Evolutionary conservation across 2,888 invertebrate genomes (phyloP).

Genomic region (Crocallis elinguaria): DNA sequence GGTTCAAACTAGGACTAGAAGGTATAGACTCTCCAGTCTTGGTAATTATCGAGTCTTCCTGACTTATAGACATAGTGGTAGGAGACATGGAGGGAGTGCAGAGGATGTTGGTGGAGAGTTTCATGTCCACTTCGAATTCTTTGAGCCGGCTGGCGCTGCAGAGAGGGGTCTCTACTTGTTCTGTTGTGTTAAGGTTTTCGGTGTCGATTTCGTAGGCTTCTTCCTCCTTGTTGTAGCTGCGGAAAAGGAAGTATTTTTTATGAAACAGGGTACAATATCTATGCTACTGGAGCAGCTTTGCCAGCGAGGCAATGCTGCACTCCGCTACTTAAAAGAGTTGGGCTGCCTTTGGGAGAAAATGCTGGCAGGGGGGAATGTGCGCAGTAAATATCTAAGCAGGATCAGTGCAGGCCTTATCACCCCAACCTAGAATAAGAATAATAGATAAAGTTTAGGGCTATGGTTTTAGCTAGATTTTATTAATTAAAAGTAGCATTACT

Average conservation of each 20-base stretch:
- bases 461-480: no score
- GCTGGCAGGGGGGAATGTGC: no score
- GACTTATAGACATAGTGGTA: constrained; percentile 56
- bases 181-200: constrained; percentile 86
- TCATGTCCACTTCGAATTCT: constrained; percentile 66
- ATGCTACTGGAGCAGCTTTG: no score
- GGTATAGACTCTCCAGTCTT: constrained; percentile 54
- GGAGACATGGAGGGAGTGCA: constrained; percentile 59
- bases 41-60: constrained; percentile 44
- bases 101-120: constrained; percentile 60
- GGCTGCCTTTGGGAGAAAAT: no score
- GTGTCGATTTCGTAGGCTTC: constrained; percentile 86
- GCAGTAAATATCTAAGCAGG: no score
- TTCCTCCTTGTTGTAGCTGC: constrained; percentile 83
- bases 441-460: no score
- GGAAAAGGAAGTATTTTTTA: neutral
- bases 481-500: no score
- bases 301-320: no score
- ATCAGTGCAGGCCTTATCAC: no score
- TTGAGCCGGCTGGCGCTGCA: constrained; percentile 90
- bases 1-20: constrained; percentile 59
- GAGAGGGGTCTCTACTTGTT: constrained; percentile 88
- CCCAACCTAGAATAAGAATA: no score
- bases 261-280: neutral
- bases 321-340: no score